Evolutionary conservation across 2,797 vertebrate genomes (phyloP), one percentile per base, ranked within the genome.

Genomic region (Amniataba percoides): DNA sequence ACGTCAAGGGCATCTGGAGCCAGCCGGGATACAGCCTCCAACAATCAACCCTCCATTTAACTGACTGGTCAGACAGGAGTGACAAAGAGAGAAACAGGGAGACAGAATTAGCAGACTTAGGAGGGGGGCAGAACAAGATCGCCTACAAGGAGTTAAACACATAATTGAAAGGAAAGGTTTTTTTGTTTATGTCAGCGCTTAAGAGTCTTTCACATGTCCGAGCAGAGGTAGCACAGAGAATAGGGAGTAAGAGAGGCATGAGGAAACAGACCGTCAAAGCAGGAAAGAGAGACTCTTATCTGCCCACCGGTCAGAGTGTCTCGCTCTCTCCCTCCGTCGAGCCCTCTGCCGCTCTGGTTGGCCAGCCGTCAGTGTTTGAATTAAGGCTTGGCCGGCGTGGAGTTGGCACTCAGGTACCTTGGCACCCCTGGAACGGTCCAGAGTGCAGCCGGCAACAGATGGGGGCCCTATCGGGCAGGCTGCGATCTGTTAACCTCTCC

Each of bases 11-110:
- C 52, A 59, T 75, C 74, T 84, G 71, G 73, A 88, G 25, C 75
- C 77, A 65, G 81, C 81, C 43, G 39, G 66, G 74, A 82, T 66
- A 39, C 59, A 67, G 87, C 80, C 72, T 78, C 63, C 40, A 46
- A 77, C 83, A 88, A 90, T 91, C 80, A 92, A 71, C 36, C 67
- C n/a, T 67, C 51, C 53, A 73, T 86, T 90, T 78, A 88, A 70
- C 31, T 4, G 65, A 45, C 48, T 43, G 69, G 31, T 64, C 71
- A 80, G 77, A 71, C 68, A 67, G 74, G 43, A 66, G 61, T 18
- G 65, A 45, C 67, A 74, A 27, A 66, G 39, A 77, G 43, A 40
- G 60, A 69, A 72, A 65, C 21, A 40, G 48, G 39, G 36, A 73
- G 48, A 53, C 14, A 18, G 27, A 71, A 81, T 82, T 71, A 82